These are phyloP conservation scores for Hycleus phaleratus DNA, from an alignment of 1,140 invertebrate species.

Conservation along the genomic window DNA sequence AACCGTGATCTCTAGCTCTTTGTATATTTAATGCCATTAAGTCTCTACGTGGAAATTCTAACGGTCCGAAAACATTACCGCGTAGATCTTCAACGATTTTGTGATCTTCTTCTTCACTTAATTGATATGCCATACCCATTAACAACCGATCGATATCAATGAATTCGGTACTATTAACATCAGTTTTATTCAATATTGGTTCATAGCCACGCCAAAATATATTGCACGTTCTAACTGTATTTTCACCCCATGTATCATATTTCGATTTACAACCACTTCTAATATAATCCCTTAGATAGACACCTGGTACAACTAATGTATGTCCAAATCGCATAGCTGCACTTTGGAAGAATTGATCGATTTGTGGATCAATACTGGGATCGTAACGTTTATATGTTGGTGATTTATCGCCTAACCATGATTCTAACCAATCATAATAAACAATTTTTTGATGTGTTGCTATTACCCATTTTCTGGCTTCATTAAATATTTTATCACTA, in stretches of 20 bases:
- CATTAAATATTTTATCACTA: conserved; percentile 46
- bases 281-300: conserved; percentile 40
- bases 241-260: conserved; percentile 24
- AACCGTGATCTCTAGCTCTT: conserved; percentile 57
- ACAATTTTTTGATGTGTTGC: conserved; percentile 48
- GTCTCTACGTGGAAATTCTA: conserved; percentile 62
- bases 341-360: conserved; percentile 61
- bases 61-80: conserved; percentile 56
- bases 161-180: conserved; percentile 7
- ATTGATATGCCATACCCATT: conserved; percentile 54
- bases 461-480: conserved; percentile 54
- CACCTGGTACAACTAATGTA: conserved; percentile 50
- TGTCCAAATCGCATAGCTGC: conserved; percentile 63
- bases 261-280: conserved; percentile 34
- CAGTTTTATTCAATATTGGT: conserved; percentile 21
- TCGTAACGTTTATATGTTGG: conserved; percentile 52
- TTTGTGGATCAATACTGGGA: conserved; percentile 55
- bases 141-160: conserved; percentile 52
- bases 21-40: conserved; percentile 61
- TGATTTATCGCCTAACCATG: conserved; percentile 37
- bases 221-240: conserved; percentile 54
- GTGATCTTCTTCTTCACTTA: conserved; percentile 57
- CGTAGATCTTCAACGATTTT: conserved; percentile 58
- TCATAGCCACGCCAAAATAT: conserved; percentile 56
- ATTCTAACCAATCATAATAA: conserved; percentile 48